Base-by-base conservation (phyloP, 2,797 vertebrate species). In the Adelosebastes latens region DNA sequence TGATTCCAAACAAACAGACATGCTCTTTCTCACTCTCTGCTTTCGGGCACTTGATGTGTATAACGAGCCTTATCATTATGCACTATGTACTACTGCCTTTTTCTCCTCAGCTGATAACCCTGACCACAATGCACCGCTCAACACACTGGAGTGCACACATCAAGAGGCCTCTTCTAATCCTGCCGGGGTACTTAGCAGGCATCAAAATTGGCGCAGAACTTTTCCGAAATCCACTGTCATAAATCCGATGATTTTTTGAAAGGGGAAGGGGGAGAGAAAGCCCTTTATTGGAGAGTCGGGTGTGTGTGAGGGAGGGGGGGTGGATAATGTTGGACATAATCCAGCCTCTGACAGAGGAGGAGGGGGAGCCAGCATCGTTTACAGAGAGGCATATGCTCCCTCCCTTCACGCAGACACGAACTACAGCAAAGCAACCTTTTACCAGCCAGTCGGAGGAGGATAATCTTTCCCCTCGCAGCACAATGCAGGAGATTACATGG, bases 401-500 rank as follows among this genome's bases (percentile, higher is more conserved):
- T 87, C 88, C 87, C 89, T 87, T 89, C 92, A 88, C 87, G 32
- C 88, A 94, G 90, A 93, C 91, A 83, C 73, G 85, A 86, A 92
- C 90, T 90, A 92, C 90, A 92, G 92, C 89, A 80, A 83, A 89
- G 92, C 91, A 93, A 93, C 91, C 90, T 94, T 95, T 95, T 94
- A 94, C 89, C 92, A 94, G 94, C 89, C 95, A 92, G 94, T 96
- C 94, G 93, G 94, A 90, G 89, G 69, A 90, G 95, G 95, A 95
- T 96, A 95, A 96, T 96, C 95, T 96, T 93, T 91, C 93, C 92
- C 93, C 90, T 91, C 81, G 83, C 91, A 94, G 93, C 94, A 94
- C 95, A 95, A 96, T 95, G 93, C 89, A 61, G 89, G 90, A 96
- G 95, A 96, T 96, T 96, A 96, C 94, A 95, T 83, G 70, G 84